Conservation (phyloP, 2,888 invertebrate species). For the Drosophila longiperda region DNA sequence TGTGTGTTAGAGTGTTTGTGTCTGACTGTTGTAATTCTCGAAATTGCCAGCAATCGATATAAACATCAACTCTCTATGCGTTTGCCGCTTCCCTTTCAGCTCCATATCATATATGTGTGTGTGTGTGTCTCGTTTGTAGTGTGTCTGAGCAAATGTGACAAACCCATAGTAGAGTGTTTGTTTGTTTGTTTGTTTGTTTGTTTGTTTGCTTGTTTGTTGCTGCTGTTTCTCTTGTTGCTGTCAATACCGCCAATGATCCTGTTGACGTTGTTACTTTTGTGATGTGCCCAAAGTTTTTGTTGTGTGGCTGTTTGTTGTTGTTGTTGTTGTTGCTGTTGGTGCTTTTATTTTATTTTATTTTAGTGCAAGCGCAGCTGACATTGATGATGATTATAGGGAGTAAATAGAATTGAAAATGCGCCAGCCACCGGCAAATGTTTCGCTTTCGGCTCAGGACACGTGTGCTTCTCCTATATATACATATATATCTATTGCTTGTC, state of each 20-base stretch:
- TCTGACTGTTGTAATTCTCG: constrained; percentile 67
- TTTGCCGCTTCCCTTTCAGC: constrained; percentile 26
- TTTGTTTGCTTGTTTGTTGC: constrained; percentile 13
- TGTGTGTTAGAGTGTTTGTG: constrained; percentile 28
- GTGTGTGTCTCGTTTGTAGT: constrained; percentile 17
- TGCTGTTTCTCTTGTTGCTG: constrained; percentile 39
- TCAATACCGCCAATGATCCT: constrained; percentile 73
- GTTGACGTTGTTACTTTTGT: constrained; percentile 67
- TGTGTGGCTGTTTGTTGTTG: constrained; percentile 20
- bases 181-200: constrained; percentile 4
- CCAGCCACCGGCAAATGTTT: constrained; percentile 36
- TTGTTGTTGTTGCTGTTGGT: constrained; percentile 11
- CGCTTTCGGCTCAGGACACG: constrained; percentile 32
- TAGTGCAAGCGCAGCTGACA: constrained; percentile 80
- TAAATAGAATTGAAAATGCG: constrained; percentile 82
- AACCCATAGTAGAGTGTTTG: constrained; percentile 21
- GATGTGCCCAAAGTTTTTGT: constrained; percentile 27
- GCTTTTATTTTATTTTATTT: constrained; percentile 60
- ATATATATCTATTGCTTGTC: neutral
- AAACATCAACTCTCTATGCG: constrained; percentile 75
- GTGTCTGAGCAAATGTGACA: constrained; percentile 55
- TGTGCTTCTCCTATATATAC: constrained; percentile 22
- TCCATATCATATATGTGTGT: constrained; percentile 1
- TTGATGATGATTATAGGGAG: constrained; percentile 83
- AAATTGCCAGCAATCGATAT: constrained; percentile 79